These are phyloP conservation scores for Parapristionchus giblindavisi DNA, from an alignment of 2,888 invertebrate species.

Conservation along the genomic window DNA sequence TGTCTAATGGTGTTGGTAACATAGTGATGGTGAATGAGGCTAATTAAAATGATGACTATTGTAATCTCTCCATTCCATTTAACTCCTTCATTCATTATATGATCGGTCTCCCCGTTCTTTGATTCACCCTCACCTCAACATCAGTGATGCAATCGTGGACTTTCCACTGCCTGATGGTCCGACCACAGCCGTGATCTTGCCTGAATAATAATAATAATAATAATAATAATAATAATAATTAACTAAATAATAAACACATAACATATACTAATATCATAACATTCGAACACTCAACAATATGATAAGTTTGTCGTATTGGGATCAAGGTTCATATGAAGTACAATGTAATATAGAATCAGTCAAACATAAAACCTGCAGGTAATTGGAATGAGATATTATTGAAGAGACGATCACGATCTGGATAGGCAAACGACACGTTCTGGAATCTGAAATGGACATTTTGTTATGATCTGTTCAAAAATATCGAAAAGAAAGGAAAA, in stretches of 20 bases:
- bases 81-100: too few relatives aligned
- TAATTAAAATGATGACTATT: neutral
- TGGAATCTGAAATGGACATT: constrained; percentile 74
- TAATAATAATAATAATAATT: neutral
- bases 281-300: neutral
- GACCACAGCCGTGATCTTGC: constrained; percentile 83
- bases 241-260: neutral
- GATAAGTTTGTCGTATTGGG: neutral
- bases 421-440: constrained; percentile 81
- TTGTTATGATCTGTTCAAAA: constrained; percentile 3
- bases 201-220: constrained; percentile 73
- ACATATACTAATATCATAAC: neutral
- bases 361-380: constrained; percentile 17
- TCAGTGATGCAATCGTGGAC: constrained; percentile 85
- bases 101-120: too few relatives aligned
- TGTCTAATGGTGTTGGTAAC: too few relatives aligned
- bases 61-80: too few relatives aligned
- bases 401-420: constrained; percentile 76
- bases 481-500: neutral
- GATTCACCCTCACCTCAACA: constrained; percentile 78
- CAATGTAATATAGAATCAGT: neutral
- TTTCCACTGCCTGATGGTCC: constrained; percentile 94
- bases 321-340: neutral
- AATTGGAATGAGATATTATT: constrained; percentile 78
- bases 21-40: neutral